These are phyloP conservation scores for Hecatera dysodea DNA, from an alignment of 2,888 invertebrate genomes.

Conservation along the genomic window DNA sequence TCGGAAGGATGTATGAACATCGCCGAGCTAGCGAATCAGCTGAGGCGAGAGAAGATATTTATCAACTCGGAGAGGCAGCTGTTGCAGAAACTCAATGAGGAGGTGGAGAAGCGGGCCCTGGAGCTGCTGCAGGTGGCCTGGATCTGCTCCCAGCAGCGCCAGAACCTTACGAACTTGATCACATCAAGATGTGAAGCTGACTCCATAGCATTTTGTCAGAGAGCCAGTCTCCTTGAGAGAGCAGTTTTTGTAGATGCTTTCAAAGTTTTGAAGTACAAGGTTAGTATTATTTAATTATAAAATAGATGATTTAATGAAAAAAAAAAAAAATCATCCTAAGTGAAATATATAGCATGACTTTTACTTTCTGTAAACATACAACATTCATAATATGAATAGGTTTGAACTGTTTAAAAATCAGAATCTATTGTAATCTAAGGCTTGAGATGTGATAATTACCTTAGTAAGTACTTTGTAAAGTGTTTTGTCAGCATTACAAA, in stretches of 20 bases:
- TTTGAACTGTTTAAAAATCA: too few species aligned
- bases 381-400: neutral
- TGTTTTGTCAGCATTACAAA: conserved; percentile 24
- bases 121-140: conserved; percentile 94
- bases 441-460: neutral
- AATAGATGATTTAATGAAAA: neutral
- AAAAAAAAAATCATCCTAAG: too few species aligned
- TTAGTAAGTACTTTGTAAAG: conserved; percentile 7
- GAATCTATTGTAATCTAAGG: neutral
- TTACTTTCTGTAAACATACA: conserved; percentile 3
- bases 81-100: conserved; percentile 94
- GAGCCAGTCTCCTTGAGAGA: conserved; percentile 85
- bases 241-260: conserved; percentile 95
- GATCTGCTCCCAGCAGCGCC: conserved; percentile 96
- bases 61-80: conserved; percentile 96
- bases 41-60: conserved; percentile 96
- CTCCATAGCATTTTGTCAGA: conserved; percentile 94
- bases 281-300: conserved; percentile 75
- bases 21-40: conserved; percentile 90
- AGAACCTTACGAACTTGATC: conserved; percentile 94
- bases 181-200: conserved; percentile 94
- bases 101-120: conserved; percentile 91
- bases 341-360: neutral
- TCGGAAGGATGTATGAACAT: conserved; percentile 89
- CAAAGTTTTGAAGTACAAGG: conserved; percentile 96